Evolutionary conservation across 2,113 vertebrate species (phyloP).

Genomic region (Leptosomus discolor): DNA sequence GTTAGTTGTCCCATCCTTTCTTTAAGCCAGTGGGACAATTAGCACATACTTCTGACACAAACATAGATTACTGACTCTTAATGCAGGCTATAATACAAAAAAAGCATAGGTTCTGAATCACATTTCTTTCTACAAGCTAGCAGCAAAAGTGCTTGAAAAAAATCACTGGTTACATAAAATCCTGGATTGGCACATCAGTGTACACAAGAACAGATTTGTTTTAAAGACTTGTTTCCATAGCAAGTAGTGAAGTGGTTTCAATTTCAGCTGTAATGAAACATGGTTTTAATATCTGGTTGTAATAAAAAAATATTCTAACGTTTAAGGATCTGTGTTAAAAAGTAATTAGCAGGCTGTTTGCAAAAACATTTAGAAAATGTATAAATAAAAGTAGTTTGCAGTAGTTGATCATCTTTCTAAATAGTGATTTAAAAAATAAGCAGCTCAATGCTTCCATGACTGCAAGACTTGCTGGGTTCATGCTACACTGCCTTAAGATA

Average conservation of each 20-base stretch:
- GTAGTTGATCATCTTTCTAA: not conserved
- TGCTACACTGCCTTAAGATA: not conserved
- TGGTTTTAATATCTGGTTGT: not conserved
- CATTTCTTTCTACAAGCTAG: not conserved
- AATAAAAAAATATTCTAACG: not conserved
- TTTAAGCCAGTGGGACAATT: not conserved
- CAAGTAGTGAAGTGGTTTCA: not conserved
- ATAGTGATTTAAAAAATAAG: not conserved
- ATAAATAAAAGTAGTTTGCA: not conserved
- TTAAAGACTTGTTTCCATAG: not conserved
- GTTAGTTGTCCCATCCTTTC: not conserved
- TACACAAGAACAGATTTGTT: not conserved
- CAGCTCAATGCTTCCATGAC: not conserved
- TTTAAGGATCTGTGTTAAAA: not conserved
- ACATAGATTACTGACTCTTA: not conserved
- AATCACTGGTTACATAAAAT: not conserved
- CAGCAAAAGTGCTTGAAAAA: not conserved
- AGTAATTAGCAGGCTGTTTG: not conserved
- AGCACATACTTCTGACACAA: not conserved
- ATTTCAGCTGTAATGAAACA: not conserved
- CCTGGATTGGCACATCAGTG: not conserved
- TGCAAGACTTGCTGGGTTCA: not conserved
- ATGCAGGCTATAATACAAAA: not conserved
- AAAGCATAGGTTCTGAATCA: not conserved
- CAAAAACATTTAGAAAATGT: not conserved